Base-by-base conservation (phyloP, 2,888 invertebrate genomes). In the Dione vanillae region DNA sequence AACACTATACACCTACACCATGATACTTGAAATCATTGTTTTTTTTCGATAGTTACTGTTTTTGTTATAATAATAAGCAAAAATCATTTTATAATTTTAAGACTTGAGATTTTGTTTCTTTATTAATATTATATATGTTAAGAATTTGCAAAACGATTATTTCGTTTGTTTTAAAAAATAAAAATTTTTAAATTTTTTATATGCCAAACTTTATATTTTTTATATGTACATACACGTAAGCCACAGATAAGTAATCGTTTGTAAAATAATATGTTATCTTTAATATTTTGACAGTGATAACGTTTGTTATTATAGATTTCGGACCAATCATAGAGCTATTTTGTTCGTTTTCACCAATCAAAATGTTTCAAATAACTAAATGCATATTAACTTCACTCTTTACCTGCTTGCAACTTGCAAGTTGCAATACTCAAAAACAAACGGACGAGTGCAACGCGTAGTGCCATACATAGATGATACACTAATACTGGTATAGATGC, bases 371-470 rank as follows among this genome's bases (percentile, higher is more conserved):
- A 20, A 27, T 8, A 12, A 45, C 12, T 51, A 70, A 67, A 72
- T 67, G 62, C 62, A 70, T 52, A 41, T 43, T 49, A 51, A 49
- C 58, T n/a, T 65, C 47, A 43, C 69, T 66, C 41, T 10, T 43
- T 11, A 41, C 20, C 43, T 45, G 47, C 64, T 45, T 71, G 71
- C 72, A 72, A 19, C 72, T 56, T 56, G 56, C 56, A 56, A 40
- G 56, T 56, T 56, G 56, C 56, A 56, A 61, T 45, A 70, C 51
- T 72, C 67, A 74, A 74, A 47, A 74, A 72, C 74, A 72, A 74
- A 70, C 71, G 65, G 69, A 68, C 69, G 66, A 69, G 67, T 71
- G 73, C 69, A 75, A 74, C 71, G 70, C 70, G 56, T 61, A 61
- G 61, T 56, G 56, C 56, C 56, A 56, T 56, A 56, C 56, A 56